phyloP scores from a whole-genome alignment of 2,888 invertebrate genomes.

The Hybos culiciformis region DNA sequence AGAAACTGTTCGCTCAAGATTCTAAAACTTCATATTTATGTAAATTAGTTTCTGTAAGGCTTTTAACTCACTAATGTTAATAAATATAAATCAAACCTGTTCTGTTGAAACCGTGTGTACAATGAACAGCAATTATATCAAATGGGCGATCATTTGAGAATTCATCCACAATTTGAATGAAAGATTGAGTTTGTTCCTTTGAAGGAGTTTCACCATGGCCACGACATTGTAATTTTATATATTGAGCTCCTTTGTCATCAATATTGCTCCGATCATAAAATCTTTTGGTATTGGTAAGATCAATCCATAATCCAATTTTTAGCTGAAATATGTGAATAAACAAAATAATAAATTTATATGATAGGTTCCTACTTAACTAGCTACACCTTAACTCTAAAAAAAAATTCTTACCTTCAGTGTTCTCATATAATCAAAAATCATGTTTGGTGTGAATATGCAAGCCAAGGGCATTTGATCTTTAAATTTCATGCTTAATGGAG shows the following conservation, averaged over 20 bases:
- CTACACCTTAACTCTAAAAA: not conserved
- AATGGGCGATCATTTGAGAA: constrained; percentile 70
- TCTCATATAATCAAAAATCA: constrained; percentile 72
- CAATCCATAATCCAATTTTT: constrained; percentile 89
- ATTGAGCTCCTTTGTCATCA: constrained; percentile 60
- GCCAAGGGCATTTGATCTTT: constrained; percentile 73
- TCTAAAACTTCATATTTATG: not conserved
- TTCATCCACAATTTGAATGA: constrained; percentile 63
- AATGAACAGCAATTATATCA: constrained; percentile 63
- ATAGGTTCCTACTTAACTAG: not conserved
- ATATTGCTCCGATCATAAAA: constrained; percentile 81
- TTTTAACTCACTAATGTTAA: not conserved
- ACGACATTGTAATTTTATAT: constrained; percentile 77
- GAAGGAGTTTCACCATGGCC: constrained; percentile 91
- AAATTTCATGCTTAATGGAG: constrained; percentile 72
- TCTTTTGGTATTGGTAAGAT: constrained; percentile 86
- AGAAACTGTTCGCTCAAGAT: not conserved
- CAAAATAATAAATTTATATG: constrained; percentile 9
- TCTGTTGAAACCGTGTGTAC: constrained; percentile 96
- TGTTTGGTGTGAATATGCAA: constrained; percentile 71
- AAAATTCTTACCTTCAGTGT: constrained; percentile 52
- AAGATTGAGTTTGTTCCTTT: constrained; percentile 65
- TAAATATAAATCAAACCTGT: constrained; percentile 47
- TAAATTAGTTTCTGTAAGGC: too few relatives aligned
- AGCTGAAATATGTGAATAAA: constrained; percentile 39